Conservation (phyloP, 1,140 invertebrate species). For the Acromyrmex heyeri region DNA sequence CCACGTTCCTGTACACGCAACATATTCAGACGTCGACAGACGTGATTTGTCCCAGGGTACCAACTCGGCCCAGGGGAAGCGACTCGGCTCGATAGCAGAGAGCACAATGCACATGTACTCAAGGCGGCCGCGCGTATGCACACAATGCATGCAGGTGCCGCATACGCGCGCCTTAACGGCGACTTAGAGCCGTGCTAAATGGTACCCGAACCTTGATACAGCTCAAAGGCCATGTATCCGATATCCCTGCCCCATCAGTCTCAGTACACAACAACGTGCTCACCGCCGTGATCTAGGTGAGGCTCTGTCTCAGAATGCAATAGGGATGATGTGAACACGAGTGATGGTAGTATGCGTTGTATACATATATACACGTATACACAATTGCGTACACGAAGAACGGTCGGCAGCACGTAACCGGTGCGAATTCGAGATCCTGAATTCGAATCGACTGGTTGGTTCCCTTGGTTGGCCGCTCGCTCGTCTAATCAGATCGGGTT, state of each 20-base stretch:
- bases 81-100: slow-evolving; percentile 26
- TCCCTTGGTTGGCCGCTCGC: slow-evolving; percentile 63
- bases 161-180: neutral
- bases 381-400: slow-evolving; percentile 33
- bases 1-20: slow-evolving; percentile 15
- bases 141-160: slow-evolving; percentile 40
- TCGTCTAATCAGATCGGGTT: slow-evolving; percentile 81
- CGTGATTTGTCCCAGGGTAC: slow-evolving; percentile 45
- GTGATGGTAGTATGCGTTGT: neutral
- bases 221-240: slow-evolving; percentile 44
- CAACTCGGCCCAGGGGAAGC: slow-evolving; percentile 1
- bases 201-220: slow-evolving; percentile 53
- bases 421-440: slow-evolving; percentile 79
- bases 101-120: slow-evolving; percentile 37
- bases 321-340: slow-evolving; percentile 34
- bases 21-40: slow-evolving; percentile 43
- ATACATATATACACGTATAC: neutral
- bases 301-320: slow-evolving; percentile 44
- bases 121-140: slow-evolving; percentile 14
- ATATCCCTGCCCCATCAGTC: slow-evolving; percentile 61
- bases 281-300: slow-evolving; percentile 53
- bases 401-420: slow-evolving; percentile 70
- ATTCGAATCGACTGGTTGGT: slow-evolving; percentile 78
- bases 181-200: slow-evolving; percentile 65
- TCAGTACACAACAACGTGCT: slow-evolving; percentile 49